Percentiles rank a stretch among this genome's conserved stretches.
phyloP scores from a whole-genome alignment of 2,797 vertebrate species.

The Delichon dasypus region DNA sequence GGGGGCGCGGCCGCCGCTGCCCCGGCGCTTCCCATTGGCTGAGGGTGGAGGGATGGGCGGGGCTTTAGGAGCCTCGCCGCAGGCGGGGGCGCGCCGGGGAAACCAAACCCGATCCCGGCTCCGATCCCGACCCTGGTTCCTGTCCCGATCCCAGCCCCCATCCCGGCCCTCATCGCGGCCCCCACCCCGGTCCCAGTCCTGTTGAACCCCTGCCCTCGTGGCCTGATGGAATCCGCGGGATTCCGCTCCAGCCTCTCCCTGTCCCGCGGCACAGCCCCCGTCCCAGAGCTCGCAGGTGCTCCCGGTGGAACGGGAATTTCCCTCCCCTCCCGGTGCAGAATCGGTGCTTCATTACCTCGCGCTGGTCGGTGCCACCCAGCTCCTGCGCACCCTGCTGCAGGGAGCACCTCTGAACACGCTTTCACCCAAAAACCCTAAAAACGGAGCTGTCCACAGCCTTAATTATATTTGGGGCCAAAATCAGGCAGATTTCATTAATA shows the following conservation, averaged over 20 bases:
- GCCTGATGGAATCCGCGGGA: rapidly evolving
- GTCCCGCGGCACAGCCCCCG: rapidly evolving
- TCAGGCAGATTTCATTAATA: not conserved
- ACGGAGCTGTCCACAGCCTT: rapidly evolving
- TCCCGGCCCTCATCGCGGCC: rapidly evolving
- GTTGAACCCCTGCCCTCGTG: rapidly evolving
- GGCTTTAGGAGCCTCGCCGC: too few relatives aligned
- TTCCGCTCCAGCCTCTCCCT: not conserved
- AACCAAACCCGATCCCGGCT: rapidly evolving
- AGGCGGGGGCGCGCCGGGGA: not conserved
- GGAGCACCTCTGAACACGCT: not conserved
- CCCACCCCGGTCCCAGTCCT: too few relatives aligned
- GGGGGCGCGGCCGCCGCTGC: rapidly evolving
- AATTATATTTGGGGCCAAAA: not conserved
- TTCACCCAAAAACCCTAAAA: too few relatives aligned
- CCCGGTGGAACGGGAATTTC: not conserved
- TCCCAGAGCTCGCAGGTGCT: not conserved
- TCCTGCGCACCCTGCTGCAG: not conserved
- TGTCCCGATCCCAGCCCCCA: too few relatives aligned
- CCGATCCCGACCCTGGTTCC: rapidly evolving
- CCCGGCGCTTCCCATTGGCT: not conserved
- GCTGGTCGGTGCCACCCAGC: not conserved
- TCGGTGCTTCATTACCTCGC: rapidly evolving
- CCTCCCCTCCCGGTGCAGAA: not conserved
- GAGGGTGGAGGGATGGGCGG: rapidly evolving